Evolutionary conservation across 2,888 invertebrate genomes (phyloP).

Genomic region (Eumerus sabulonum): DNA sequence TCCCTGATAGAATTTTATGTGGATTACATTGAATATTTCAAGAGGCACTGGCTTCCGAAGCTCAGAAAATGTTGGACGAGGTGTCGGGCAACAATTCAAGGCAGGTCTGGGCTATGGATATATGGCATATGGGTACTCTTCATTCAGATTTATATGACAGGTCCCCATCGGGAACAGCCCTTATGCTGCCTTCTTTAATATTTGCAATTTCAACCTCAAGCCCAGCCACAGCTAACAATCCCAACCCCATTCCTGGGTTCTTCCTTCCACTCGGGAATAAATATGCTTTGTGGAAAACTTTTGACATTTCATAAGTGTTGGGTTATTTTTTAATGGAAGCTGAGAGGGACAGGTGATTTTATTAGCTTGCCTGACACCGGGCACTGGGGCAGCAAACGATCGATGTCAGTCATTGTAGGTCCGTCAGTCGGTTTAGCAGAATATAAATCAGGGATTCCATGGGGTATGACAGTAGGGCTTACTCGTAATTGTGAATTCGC

Average conservation of each 20-base stretch:
- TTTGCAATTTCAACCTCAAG: conserved; percentile 8
- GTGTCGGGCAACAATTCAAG: no score
- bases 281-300: conserved; percentile 34
- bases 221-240: no score
- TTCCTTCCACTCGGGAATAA: conserved; percentile 22
- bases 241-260: neutral
- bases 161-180: conserved; percentile 53
- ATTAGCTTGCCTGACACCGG: conserved; percentile 30
- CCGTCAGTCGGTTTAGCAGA: no score
- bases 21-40: conserved; percentile 61
- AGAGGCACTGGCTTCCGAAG: conserved; percentile 6
- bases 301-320: conserved; percentile 43
- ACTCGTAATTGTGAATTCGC: conserved; percentile 37
- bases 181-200: conserved; percentile 32
- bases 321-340: conserved; percentile 54
- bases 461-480: conserved; percentile 41
- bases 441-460: conserved; percentile 57
- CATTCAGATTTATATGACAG: conserved; percentile 58
- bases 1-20: conserved; percentile 51
- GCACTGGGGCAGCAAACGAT: neutral
- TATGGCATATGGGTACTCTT: conserved; percentile 20
- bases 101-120: no score
- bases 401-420: conserved; percentile 25
- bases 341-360: conserved; percentile 56
- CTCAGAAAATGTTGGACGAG: no score